Evolutionary conservation across 1,140 invertebrate species (phyloP), one percentile per base, ranked within the genome.

Genomic region (Drosophila varians): DNA sequence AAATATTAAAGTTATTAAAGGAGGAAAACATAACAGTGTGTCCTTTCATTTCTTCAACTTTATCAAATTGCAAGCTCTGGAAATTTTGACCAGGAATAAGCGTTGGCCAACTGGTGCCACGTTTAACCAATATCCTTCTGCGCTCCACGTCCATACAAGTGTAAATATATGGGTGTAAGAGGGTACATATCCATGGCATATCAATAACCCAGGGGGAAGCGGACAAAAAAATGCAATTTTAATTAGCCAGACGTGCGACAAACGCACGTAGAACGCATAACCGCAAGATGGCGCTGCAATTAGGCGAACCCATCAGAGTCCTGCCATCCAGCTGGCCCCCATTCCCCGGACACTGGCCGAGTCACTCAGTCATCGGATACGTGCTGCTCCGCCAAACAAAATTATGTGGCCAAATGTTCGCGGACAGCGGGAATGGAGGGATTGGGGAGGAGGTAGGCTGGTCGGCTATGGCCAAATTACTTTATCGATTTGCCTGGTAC

Each of bases 201-300:
- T 83, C 79, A 83, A 83, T 83, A 86, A 68, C 65, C 65, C 36
- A 31, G 9, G 31, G n/a, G 47, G 18, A n/a, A 64, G 31, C 52
- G 58, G 46, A 47, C 62, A 60, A 87, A 82, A n/a, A 87, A 87
- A 87, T 87, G 82, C 82, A 88, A 75, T 87, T 87, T 87, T 87
- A 87, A 87, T 87, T 87, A 87, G 82, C 65, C 77, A 46, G 86
- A 87, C 74, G 77, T 88, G 82, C 83, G 82, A 82, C 77, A 80
- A 77, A 82, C 77, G 83, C 82, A 87, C 82, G 82, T 87, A 87
- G 57, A 69, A 61, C 64, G 57, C 77, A 87, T 87, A 87, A 87
- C 82, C 82, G 61, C 82, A 87, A 87, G 82, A 87, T 87, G 82
- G 60, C 47, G 82, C 77, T 77, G 77, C 82, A 87, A 87, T 87